Evolutionary conservation across 2,797 vertebrate genomes (phyloP), one percentile per base, ranked within the genome.

Genomic region (Cetoscarus ocellatus): DNA sequence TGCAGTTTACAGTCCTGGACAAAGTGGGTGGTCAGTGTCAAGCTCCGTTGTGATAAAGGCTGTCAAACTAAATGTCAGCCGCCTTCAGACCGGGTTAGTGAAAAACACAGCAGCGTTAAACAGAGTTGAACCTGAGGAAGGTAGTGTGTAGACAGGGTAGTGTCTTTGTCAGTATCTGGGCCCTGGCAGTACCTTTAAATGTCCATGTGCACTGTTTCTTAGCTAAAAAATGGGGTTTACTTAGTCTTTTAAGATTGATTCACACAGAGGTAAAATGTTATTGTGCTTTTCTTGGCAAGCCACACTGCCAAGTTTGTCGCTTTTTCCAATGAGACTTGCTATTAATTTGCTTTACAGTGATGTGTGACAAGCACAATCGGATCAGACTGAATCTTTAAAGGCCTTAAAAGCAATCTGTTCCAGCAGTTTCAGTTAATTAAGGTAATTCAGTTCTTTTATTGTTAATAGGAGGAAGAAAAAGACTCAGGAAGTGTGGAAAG

Each of bases 201-300:
- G 4, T 27, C 4, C 4, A 27, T 4, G 4, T 27, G 27, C 27
- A 27, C 27, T 27, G 27, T 2, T 2, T 27, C 27, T 27, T 27
- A 27, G 27, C 27, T 27, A 27, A 27, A 27, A 27, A 27, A 27
- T 27, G 27, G 27, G 27, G 27, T 27, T 27, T 27, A 27, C 2
- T 2, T 27, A 2, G 27, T 39, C 38, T 39, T 39, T 7, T 10
- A 7, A 39, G 83, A 85, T 86, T 82, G 85, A 65, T 63, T 70
- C 42, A 57, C 13, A 54, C 52, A 53, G 14, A 45, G 58, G 70
- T 54, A 56, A 67, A 69, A 18, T 18, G 53, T 40, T 13, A 42
- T 39, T 50, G 35, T n/a, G 3, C 52, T 48, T 14, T 52, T 62
- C 8, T 10, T 58, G 52, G 36, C 12, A 42, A 54, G 10, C 8